phyloP scores from a whole-genome alignment of 2,113 vertebrate species.

The Mobula hypostoma region DNA sequence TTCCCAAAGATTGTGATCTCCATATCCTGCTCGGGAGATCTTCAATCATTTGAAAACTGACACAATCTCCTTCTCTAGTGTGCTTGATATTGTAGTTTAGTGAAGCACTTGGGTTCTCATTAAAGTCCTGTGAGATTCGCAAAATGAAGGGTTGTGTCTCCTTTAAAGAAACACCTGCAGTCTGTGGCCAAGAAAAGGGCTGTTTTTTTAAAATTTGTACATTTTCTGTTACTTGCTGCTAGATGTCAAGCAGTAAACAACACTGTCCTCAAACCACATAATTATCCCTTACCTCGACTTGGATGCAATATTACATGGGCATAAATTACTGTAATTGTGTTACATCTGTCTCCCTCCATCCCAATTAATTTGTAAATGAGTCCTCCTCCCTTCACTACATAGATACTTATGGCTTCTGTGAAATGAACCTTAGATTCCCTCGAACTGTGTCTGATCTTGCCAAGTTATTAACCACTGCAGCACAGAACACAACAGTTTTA shows the following conservation, averaged over 20 bases:
- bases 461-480: background rate
- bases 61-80: background rate
- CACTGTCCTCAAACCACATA: background rate
- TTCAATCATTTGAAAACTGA: background rate
- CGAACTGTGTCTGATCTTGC: conserved; percentile 23
- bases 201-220: background rate
- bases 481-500: background rate
- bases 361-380: conserved; percentile 22
- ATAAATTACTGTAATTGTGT: conserved; percentile 17
- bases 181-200: background rate
- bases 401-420: background rate
- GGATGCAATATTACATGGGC: background rate
- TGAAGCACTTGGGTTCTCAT: background rate
- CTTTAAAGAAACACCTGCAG: background rate
- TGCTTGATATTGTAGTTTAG: background rate
- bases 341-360: conserved; percentile 15
- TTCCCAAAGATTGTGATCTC: background rate
- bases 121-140: background rate
- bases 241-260: background rate
- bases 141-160: too few relatives aligned
- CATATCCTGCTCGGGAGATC: background rate
- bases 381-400: background rate
- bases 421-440: background rate
- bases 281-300: background rate
- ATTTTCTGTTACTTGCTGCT: background rate